These are phyloP conservation scores for Limanda limanda DNA, from an alignment of 2,113 vertebrate genomes.

Conservation along the genomic window DNA sequence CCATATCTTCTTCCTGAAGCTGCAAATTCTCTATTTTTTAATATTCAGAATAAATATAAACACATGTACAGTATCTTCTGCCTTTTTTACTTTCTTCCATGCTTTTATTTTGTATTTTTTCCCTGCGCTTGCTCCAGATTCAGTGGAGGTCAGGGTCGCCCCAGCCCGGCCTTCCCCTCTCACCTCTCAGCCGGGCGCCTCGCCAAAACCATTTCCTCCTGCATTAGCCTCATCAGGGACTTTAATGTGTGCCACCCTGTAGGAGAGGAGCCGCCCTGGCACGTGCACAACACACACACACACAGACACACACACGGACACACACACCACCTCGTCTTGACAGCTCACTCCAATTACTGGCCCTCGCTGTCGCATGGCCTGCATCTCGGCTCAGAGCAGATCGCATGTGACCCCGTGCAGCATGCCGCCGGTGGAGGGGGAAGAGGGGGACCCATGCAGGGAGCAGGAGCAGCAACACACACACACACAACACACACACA, in stretches of 20 bases:
- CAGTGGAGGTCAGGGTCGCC: slow-evolving; percentile 20
- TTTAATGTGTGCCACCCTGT: slow-evolving; percentile 74
- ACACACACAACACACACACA: slow-evolving; percentile 31
- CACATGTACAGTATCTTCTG: neutral
- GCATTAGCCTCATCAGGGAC: slow-evolving; percentile 81
- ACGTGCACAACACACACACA: slow-evolving; percentile 38
- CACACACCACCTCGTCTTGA: slow-evolving; percentile 62
- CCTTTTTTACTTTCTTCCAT: neutral
- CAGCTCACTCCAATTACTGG: slow-evolving; percentile 81
- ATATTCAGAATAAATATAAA: neutral
- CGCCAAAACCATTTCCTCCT: slow-evolving; percentile 75
- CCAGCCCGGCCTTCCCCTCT: slow-evolving; percentile 29
- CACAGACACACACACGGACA: slow-evolving; percentile 31
- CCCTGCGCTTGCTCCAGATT: neutral
- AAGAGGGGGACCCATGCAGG: slow-evolving; percentile 15
- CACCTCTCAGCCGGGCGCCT: slow-evolving; percentile 51
- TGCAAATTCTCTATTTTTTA: no score
- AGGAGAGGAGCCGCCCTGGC: slow-evolving; percentile 73
- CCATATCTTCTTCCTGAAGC: no score
- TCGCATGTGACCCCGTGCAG: slow-evolving; percentile 73
- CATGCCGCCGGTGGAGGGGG: slow-evolving; percentile 66
- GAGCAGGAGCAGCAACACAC: slow-evolving; percentile 26
- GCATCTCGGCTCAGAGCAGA: slow-evolving; percentile 68
- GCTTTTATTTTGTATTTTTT: neutral
- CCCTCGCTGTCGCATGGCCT: slow-evolving; percentile 70